Conservation (phyloP, 1,140 invertebrate genomes). For the Parapsyche elsis region DNA sequence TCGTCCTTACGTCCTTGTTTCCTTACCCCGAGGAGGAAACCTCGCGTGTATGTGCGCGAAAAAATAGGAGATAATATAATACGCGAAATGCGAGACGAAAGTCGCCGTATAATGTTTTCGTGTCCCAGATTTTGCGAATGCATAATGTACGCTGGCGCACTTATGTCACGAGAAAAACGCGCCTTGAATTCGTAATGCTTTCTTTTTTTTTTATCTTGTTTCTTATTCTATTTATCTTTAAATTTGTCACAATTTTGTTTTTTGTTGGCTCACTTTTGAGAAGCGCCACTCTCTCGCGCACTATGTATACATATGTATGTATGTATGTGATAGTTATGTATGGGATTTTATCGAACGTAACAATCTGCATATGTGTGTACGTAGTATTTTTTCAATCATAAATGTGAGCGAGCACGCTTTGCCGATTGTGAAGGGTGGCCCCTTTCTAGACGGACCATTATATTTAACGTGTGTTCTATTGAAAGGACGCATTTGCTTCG, state of each 20-base stretch:
- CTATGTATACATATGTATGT: neutral
- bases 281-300: neutral
- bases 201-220: neutral
- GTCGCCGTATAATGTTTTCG: constrained; percentile 31
- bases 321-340: too few relatives aligned
- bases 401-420: too few relatives aligned
- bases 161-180: constrained; percentile 22
- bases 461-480: constrained; percentile 7
- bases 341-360: too few relatives aligned
- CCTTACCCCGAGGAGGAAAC: neutral
- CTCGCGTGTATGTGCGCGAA: too few relatives aligned
- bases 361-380: too few relatives aligned
- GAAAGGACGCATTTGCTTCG: constrained; percentile 1
- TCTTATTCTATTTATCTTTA: neutral
- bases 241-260: neutral
- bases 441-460: too few relatives aligned
- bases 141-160: constrained; percentile 27
- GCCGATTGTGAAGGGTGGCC: too few relatives aligned
- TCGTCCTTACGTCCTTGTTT: neutral
- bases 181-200: constrained; percentile 19
- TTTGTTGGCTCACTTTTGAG: neutral
- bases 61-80: constrained; percentile 3
- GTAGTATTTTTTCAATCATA: too few relatives aligned
- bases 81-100: constrained; percentile 17
- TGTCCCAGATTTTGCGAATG: constrained; percentile 31